Percentiles rank a stretch among this genome's conserved stretches.
Conservation (phyloP, 2,797 vertebrate genomes). For the Numenius phaeopus region DNA sequence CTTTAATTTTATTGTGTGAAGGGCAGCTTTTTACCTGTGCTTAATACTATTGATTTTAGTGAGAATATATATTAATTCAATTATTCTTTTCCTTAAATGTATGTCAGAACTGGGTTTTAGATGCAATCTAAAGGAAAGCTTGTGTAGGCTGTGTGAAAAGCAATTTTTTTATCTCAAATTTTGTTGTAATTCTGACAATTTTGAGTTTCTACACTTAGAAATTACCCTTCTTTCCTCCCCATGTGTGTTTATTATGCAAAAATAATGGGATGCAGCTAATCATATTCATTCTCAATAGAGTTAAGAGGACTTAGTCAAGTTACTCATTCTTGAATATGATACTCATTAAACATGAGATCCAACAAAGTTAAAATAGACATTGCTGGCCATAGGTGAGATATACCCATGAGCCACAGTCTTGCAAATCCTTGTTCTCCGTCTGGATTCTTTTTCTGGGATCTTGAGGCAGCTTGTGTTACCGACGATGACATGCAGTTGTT, state of each 20-base stretch:
- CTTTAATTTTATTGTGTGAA: slow-evolving; percentile 7
- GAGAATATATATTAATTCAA: neutral
- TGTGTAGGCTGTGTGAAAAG: neutral
- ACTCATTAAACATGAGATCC: slow-evolving; percentile 1
- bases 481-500: neutral
- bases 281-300: neutral
- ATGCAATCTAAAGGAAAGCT: neutral
- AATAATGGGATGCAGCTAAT: neutral
- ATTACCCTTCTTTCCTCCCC: neutral
- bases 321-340: neutral
- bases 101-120: neutral
- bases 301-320: neutral
- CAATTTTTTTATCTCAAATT: neutral
- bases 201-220: neutral
- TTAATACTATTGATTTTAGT: slow-evolving; percentile 31
- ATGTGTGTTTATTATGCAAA: neutral
- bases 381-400: neutral
- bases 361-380: neutral
- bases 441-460: neutral
- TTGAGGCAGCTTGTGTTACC: slow-evolving; percentile 11
- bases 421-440: neutral
- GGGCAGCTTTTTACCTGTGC: slow-evolving; percentile 3
- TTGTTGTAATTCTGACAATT: neutral
- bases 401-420: neutral
- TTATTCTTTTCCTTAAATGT: neutral